Evolutionary conservation across 2,888 invertebrate genomes (phyloP), one percentile per base, ranked within the genome.

Genomic region (Artemia sp.): DNA sequence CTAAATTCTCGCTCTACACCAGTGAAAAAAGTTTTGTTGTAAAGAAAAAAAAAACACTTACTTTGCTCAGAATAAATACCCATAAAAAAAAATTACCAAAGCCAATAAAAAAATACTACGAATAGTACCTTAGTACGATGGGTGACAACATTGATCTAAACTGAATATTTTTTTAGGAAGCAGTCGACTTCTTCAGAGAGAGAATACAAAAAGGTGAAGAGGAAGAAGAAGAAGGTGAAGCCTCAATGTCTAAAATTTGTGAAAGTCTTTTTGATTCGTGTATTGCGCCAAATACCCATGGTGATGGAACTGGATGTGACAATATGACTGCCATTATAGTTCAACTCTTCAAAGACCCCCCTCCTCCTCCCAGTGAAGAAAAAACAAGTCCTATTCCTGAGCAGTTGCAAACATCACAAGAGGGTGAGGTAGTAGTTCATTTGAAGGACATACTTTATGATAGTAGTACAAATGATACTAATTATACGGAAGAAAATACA

Each of bases 241-340:
- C 86, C 74, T 86, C 86, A 74, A 79, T 93, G 72, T 91, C 93
- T 0, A 81, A 85, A 75, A 92, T 98, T 73, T 95, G 94, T 79
- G 96, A 96, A 82, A 90, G 95, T 95, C 84, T 98, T 78, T 97
- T 98, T 77, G 91, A 94, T 76, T 84, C 87, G 75, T 96, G 96
- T 78, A 81, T 98, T 74, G 92, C 97, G 2, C 89, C 91, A n/a
- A 86, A 91, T 77, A 92, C 93, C 4, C 81, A 85, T 76, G 93
- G 94, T 1, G 97, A 97, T 78, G 96, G 96, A 12, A 95, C 95
- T 6, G 97, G 97, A 66, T 97, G 97, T 80, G 98, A 98, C 81
- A 98, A 98, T 79, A 98, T 98, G 97, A 97, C 97, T 0, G 92
- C 92, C 70, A 90, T 98, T 74, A 90, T 98, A 76, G 86, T 96